Percentiles rank a stretch among this genome's conserved stretches.
phyloP scores from a whole-genome alignment of 92 coral and sea anemone species.

The Montipora capitata region DNA sequence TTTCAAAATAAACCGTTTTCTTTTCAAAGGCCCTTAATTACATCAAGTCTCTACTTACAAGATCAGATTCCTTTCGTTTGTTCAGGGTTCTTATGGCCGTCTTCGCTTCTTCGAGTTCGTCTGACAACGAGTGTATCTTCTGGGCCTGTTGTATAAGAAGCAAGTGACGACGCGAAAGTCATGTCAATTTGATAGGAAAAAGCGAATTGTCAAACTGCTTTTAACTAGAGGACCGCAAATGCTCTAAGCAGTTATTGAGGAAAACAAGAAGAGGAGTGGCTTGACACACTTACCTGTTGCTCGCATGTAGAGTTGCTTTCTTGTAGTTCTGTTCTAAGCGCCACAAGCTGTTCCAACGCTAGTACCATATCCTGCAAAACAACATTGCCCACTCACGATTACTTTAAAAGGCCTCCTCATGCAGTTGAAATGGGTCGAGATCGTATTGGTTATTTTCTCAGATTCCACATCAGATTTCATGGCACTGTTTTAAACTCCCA shows the following conservation, averaged over 20 bases:
- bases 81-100: constrained; percentile 70
- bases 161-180: not conserved
- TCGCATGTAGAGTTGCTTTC: constrained; percentile 82
- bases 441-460: too few species aligned
- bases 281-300: constrained; percentile 69
- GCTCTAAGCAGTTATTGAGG: too few species aligned
- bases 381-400: not conserved
- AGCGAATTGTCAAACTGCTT: not conserved
- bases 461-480: too few species aligned
- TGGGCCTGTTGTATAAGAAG: constrained; percentile 57
- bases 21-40: too few species aligned
- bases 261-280: too few species aligned
- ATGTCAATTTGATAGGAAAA: not conserved
- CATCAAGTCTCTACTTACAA: constrained; percentile 47
- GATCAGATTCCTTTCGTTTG: constrained; percentile 92
- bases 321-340: constrained; percentile 89
- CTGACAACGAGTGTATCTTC: constrained; percentile 75
- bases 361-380: constrained; percentile 75
- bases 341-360: constrained; percentile 92
- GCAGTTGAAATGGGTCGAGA: too few species aligned
- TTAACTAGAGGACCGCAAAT: too few species aligned
- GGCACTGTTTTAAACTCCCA: too few species aligned
- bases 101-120: constrained; percentile 82
- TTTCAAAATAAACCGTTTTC: too few species aligned
- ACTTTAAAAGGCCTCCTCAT: too few species aligned